Evolutionary conservation across 1,140 invertebrate species (phyloP), one percentile per base, ranked within the genome.

Genomic region (Parapsyche elsis): DNA sequence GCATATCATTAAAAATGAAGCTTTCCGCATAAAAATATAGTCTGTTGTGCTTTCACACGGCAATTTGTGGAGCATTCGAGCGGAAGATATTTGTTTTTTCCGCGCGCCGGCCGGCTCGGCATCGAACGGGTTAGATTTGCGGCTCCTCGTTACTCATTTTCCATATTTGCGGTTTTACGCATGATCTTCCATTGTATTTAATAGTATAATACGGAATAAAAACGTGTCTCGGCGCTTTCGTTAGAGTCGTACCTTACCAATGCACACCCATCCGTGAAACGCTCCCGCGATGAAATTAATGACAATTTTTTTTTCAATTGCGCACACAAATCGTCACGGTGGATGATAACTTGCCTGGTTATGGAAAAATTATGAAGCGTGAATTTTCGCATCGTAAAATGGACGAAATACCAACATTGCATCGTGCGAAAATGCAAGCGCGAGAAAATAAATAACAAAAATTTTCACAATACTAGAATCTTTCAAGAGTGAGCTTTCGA

Each of bases 111-210:
- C 16, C 10, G 49, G 30, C 30, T 38, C 30, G 10, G 49, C 49
- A 16, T 26, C 26, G 71, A 49, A 74, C 44, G 44, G 45, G 49
- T 73, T 73, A 49, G 49, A 75, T 7, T 71, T 44, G 23, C 46
- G 49, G 45, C 45, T 49, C 45, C 71, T 74, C 45, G 73, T 57
- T 75, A 57, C 38, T 46, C 45, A n/a, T 46, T 26, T 75, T 75
- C 49, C 49, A 75, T 75, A 75, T 75, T 75, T 75, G 73, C 45
- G 73, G 73, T 75, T 75, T 75, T 46, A 75, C 73, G 73, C 73
- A 57, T 75, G 73, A 75, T 53, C 73, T 57, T 5, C 23, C 21
- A 26, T 67, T 10, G 24, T 67, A 24, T 23, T 19, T 67, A 67
- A 23, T 67, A 67, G 23, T 75, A 12, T 38, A 46, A 75, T 75